Base-by-base conservation (phyloP, 2,797 vertebrate genomes). In the Octomys mimax region DNA sequence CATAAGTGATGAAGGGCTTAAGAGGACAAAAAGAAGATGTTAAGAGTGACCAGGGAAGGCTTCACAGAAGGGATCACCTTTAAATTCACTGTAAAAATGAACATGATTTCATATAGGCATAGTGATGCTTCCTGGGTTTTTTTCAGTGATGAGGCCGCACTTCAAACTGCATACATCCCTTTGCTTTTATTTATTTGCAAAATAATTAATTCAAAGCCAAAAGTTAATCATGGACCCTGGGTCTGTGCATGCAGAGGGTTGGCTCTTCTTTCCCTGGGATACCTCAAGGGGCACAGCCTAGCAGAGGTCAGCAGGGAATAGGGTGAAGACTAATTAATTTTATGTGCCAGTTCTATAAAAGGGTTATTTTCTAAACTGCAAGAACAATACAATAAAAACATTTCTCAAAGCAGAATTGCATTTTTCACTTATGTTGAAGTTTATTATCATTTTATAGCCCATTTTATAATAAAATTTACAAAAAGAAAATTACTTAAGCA, bases 201-300 rank as follows among this genome's bases (percentile, higher is more conserved):
- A 86, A 83, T 11, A 59, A 82, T 79, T 77, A 96, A 95, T 96
- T 70, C 77, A 89, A 94, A 95, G 85, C 14, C 77, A 94, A 89
- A 91, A 75, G 54, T 85, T 85, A 96, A 79, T 70, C 62, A 13
- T 10, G 82, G 84, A n/a, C 61, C 87, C 57, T 66, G 71, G 80
- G 78, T 39, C 87, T 78, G 4, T 66, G 75, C 39, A 71, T 87
- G 19, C 6, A 66, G 64, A 87, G 42, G 83, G 61, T 21, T 62
- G 64, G 24, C 31, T 77, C 52, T 7, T 75, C 39, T 64, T 71
- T 78, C 61, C 57, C 89, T 24, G 28, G n/a, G 33, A 24, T 70
- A 52, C 80, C 14, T 21, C n/a, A 62, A 82, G 46, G 49, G 66
- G 49, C 88, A 7, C 0, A 70, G 24, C 57, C 77, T 70, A 61